Conservation (phyloP, 2,888 invertebrate species). For the Polydrusus tereticollis region DNA sequence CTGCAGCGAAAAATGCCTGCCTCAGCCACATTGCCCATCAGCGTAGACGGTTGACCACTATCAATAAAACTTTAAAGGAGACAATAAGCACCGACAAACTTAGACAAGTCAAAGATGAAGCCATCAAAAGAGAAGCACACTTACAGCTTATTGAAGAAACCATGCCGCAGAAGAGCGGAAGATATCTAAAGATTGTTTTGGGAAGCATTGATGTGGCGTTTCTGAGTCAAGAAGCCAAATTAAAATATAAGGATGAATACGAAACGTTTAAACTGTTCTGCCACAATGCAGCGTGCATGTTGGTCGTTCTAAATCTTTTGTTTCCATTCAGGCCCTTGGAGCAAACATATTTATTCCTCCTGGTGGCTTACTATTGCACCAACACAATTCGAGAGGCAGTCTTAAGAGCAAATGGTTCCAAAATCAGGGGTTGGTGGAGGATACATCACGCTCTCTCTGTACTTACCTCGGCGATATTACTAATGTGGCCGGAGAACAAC, state of each 20-base stretch:
- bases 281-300: conserved; percentile 87
- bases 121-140: conserved; percentile 82
- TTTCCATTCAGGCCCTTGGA: conserved; percentile 78
- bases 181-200: conserved; percentile 90
- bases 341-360: conserved; percentile 87
- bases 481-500: conserved; percentile 96
- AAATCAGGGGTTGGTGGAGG: conserved; percentile 98
- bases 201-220: conserved; percentile 97
- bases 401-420: conserved; percentile 96
- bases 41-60: conserved; percentile 70
- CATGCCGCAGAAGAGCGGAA: conserved; percentile 81
- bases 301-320: conserved; percentile 80
- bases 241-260: conserved; percentile 95
- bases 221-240: conserved; percentile 91
- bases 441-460: conserved; percentile 97
- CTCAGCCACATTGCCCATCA: conserved; percentile 90
- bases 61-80: conserved; percentile 23
- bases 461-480: conserved; percentile 89
- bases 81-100: conserved; percentile 29
- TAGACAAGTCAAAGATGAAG: conserved; percentile 67
- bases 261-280: conserved; percentile 96
- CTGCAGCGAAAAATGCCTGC: conserved; percentile 85
- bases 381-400: conserved; percentile 98
- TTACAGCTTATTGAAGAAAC: conserved; percentile 91
- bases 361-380: conserved; percentile 99